Evolutionary conservation across 2,113 vertebrate species (phyloP).

Genomic region (Rhagologus leucostigma): DNA sequence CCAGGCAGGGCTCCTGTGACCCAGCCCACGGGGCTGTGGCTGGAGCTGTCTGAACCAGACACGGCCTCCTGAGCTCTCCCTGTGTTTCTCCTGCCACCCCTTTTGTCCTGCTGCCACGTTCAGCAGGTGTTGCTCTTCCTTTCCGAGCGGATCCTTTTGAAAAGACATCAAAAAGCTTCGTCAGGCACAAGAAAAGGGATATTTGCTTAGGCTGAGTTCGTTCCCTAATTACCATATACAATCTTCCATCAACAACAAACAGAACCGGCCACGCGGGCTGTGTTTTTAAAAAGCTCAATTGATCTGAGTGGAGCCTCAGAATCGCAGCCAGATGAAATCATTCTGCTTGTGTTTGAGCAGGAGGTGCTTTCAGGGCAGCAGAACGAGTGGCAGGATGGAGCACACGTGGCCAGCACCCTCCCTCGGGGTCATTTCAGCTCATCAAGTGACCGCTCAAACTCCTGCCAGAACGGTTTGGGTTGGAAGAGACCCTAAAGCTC

Average conservation of each 20-base stretch:
- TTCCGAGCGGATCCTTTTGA: background rate
- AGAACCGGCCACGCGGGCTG: background rate
- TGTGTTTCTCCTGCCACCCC: background rate
- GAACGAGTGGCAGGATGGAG: fast-evolving
- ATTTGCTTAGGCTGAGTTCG: background rate
- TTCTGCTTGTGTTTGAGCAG: background rate
- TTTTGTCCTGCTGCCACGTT: background rate
- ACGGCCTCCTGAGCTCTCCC: background rate
- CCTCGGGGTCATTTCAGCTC: background rate
- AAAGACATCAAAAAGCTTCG: background rate
- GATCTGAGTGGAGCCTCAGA: background rate
- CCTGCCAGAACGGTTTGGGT: background rate
- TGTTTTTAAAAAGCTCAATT: background rate
- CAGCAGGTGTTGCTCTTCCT: slow-evolving; percentile 1
- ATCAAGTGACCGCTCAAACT: fast-evolving
- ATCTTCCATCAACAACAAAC: background rate
- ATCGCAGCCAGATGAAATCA: background rate
- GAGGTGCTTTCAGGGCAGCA: background rate
- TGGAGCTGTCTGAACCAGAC: background rate
- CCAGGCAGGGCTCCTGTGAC: background rate
- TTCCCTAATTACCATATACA: background rate
- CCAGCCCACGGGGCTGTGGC: background rate
- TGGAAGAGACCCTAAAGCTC: background rate
- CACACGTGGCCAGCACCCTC: background rate
- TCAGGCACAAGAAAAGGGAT: background rate